These are phyloP conservation scores for Chelonus insularis DNA, from an alignment of 1,140 invertebrate species.

Conservation along the genomic window DNA sequence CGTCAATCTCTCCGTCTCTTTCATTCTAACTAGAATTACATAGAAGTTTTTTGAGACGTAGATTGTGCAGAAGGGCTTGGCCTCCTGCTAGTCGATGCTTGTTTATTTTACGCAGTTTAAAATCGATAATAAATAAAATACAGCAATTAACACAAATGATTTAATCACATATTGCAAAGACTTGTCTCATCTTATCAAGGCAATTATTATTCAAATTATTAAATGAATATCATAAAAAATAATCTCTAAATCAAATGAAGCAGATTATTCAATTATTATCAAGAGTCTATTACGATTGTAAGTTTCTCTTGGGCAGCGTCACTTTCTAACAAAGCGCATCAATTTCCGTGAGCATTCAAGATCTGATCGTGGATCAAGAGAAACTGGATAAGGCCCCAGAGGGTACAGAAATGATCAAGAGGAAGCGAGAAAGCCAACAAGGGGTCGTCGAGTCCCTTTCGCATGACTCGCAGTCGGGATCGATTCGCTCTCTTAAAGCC, in stretches of 20 bases:
- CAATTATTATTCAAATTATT: no score
- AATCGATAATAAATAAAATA: conserved; percentile 8
- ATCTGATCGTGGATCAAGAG: background rate
- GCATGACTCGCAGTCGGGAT: conserved; percentile 13
- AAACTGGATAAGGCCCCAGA: background rate
- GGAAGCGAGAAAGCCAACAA: conserved; percentile 5
- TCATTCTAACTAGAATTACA: background rate
- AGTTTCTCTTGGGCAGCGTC: conserved; percentile 24
- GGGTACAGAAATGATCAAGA: background rate
- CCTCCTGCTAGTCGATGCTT: background rate
- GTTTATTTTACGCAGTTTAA: background rate
- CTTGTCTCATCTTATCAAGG: no score
- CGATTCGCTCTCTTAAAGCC: conserved; percentile 30
- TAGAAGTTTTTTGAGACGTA: background rate
- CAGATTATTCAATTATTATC: no score
- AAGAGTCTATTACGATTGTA: no score
- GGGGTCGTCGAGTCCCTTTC: conserved; percentile 10
- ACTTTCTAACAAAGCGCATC: conserved; percentile 31
- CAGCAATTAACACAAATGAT: no score
- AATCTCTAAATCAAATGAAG: no score
- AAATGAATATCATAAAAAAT: no score
- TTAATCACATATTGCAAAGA: no score
- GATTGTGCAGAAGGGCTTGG: conserved; percentile 8
- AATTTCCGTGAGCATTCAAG: conserved; percentile 12
- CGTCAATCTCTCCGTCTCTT: background rate